phyloP scores from a whole-genome alignment of 2,888 invertebrate genomes.

The Amphipyra tragopoginis region DNA sequence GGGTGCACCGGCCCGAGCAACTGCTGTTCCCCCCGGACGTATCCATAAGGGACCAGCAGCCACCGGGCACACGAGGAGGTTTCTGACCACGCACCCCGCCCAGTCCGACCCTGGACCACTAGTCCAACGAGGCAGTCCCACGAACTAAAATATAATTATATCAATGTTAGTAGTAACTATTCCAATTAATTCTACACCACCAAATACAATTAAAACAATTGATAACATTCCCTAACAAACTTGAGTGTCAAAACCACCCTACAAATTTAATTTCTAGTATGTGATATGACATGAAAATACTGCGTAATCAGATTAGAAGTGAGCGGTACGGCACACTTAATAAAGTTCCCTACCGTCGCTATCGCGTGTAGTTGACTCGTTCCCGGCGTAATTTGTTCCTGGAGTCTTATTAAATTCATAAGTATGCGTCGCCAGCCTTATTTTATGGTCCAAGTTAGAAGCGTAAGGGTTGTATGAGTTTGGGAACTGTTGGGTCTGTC shows the following conservation, averaged over 20 bases:
- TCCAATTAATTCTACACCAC: slow-evolving; percentile 4
- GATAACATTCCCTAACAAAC: slow-evolving; percentile 7
- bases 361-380: slow-evolving; percentile 69
- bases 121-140: no score
- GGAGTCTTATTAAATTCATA: slow-evolving; percentile 84
- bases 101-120: no score
- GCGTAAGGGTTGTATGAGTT: slow-evolving; percentile 40
- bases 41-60: no score
- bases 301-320: slow-evolving; percentile 63
- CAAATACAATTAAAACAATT: slow-evolving; percentile 15
- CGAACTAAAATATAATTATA: no score
- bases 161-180: no score
- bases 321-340: slow-evolving; percentile 61
- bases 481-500: slow-evolving; percentile 22
- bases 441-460: slow-evolving; percentile 64
- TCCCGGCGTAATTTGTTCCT: slow-evolving; percentile 78
- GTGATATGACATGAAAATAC: slow-evolving; percentile 53
- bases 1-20: no score
- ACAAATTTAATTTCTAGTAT: slow-evolving; percentile 50
- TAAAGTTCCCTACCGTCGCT: slow-evolving; percentile 60
- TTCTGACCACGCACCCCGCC: no score
- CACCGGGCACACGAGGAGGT: no score
- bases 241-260: slow-evolving; percentile 19
- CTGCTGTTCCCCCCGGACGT: no score
- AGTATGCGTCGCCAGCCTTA: slow-evolving; percentile 73